A percentile compares a stretch with the other conserved stretches of the same genome.
These are phyloP conservation scores for Nycteola revayana DNA, from an alignment of 2,888 invertebrate species.

Conservation along the genomic window DNA sequence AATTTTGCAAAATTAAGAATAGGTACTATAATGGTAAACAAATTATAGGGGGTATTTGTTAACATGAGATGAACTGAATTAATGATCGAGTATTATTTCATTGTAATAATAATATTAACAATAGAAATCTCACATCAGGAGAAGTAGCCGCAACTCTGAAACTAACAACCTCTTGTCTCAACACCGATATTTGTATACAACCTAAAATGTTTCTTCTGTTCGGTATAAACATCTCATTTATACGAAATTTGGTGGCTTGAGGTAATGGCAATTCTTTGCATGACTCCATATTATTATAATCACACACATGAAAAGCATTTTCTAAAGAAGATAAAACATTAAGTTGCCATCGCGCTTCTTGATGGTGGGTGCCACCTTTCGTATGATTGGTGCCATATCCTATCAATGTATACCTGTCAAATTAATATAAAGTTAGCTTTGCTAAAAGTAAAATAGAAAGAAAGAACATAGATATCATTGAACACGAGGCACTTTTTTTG, in stretches of 20 bases:
- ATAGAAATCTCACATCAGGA: slow-evolving; percentile 47
- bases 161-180: slow-evolving; percentile 53
- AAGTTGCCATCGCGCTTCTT: slow-evolving; percentile 61
- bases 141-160: slow-evolving; percentile 59
- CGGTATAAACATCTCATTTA: slow-evolving; percentile 66
- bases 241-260: slow-evolving; percentile 47
- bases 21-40: too few species aligned
- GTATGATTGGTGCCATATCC: slow-evolving; percentile 51
- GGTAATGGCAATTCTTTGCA: slow-evolving; percentile 49
- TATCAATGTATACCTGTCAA: slow-evolving; percentile 61
- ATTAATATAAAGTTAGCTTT: too few species aligned
- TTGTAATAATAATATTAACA: too few species aligned
- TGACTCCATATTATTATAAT: slow-evolving; percentile 46
- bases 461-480: too few species aligned
- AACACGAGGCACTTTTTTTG: too few species aligned
- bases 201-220: slow-evolving; percentile 68
- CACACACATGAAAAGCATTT: slow-evolving; percentile 61
- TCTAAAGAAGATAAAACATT: slow-evolving; percentile 51
- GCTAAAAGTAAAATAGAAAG: too few species aligned
- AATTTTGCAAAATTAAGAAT: too few species aligned
- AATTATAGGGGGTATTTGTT: too few species aligned
- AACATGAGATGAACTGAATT: too few species aligned
- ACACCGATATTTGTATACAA: slow-evolving; percentile 54
- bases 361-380: neutral
- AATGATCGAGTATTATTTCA: too few species aligned